Evolutionary conservation across 2,113 vertebrate genomes (phyloP), one percentile per base, ranked within the genome.

Genomic region (Polypterus bichir): DNA sequence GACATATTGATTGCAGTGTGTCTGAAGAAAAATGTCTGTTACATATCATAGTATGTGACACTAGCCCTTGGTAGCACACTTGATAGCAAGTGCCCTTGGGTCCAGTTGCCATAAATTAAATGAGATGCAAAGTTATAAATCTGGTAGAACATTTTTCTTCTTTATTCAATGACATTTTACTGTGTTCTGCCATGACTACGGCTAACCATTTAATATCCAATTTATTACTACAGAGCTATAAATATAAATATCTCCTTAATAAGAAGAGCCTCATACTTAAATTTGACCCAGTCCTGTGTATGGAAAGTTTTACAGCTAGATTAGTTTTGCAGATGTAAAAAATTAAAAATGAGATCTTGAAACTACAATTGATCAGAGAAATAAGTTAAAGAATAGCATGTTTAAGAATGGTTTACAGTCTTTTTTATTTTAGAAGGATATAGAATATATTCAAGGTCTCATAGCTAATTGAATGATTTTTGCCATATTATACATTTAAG

Each of bases 1-100:
- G 66, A 74, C 45, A 7, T 70, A 47, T 3, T 77, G 74, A 74
- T 75, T 71, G 61, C 55, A 73, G 52, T 0, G 1, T 69, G 67
- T 70, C 68, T 75, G 54, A 65, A 68, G 64, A 65, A 64, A 69
- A 59, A 59, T 60, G 59, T 51, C 63, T 70, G 69, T 9, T 66
- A 60, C 4, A 3, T 63, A 48, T 64, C 10, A 0, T 47, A 63
- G 57, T 53, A 7, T 3, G 4, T 66, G 54, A 62, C 46, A 1
- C 56, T 48, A 60, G 44, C 44, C 67, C 44, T 61, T 63, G 62
- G 46, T 71, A 62, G 57, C 51, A 6, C 1, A 0, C 49, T 69
- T 72, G 59, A 51, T 48, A 58, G 62, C 47, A 66, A 55, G 49
- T 71, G 48, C 58, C 11, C 49, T 64, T 68, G 57, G 45, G 8